Evolutionary conservation across 2,888 invertebrate species (phyloP), one percentile per base, ranked within the genome.

Genomic region (Octodonta nipae): DNA sequence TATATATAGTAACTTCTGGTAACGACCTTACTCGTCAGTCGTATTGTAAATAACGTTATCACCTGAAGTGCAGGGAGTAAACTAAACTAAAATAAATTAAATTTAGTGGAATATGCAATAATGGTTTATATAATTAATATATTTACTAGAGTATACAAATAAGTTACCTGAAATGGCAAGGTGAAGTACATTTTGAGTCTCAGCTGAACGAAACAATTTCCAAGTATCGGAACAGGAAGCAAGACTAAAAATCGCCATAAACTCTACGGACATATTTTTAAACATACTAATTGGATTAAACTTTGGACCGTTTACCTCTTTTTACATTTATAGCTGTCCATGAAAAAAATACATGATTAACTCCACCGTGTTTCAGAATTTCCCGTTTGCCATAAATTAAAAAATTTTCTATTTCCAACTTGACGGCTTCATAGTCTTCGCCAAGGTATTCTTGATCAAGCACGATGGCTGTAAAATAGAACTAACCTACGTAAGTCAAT

Each of bases 211-310:
- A 54, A 73, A 80, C 31, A 85, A 62, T 5, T 67, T 65, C 85
- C 85, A 85, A 0, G 83, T 82, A 37, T 74, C 74, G 34, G 67
- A 54, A 54, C 86, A 86, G 3, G 78, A 74, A n/a, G 79, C 74
- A 28, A 84, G 64, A 25, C 79, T 78, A 38, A 85, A 67, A 31
- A 84, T 71, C 15, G 78, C 78, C 28, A 78, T 64, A 44, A 77
- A 76, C 56, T 80, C 84, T 83, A 33, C 25, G 44, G 33, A 15
- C 13, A 22, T 10, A 22, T 22, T 3, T 3, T 22, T 22, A n/a
- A 3, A 22, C 10, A 4, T 10, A 4, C 22, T 6, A 7, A 20
- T 20, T 20, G 3, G 13, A 10, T 2, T 14, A 28, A 14, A 2
- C 3, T 13, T 6, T 14, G 5, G 24, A 10, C 26, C 16, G 11